These are phyloP conservation scores for Pararge aegeria DNA, from an alignment of 1,140 invertebrate species.

Conservation along the genomic window DNA sequence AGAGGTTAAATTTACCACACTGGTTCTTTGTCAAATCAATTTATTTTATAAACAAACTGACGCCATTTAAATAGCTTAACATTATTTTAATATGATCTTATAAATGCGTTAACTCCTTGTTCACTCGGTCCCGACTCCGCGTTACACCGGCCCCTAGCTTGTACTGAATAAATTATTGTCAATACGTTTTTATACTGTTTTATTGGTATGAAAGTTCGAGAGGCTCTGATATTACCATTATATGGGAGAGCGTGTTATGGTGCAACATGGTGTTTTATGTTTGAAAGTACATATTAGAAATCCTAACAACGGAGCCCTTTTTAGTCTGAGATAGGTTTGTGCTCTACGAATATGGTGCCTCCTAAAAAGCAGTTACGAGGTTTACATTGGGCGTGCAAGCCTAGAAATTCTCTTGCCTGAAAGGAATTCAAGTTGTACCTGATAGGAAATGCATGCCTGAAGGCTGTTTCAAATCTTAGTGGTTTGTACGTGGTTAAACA, in stretches of 20 bases:
- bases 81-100: constrained; percentile 24
- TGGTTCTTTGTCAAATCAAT: too few relatives aligned
- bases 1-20: too few relatives aligned
- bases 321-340: too few relatives aligned
- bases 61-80: not conserved
- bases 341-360: too few relatives aligned
- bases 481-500: too few relatives aligned
- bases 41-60: constrained; percentile 2
- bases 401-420: too few relatives aligned
- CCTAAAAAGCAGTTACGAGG: too few relatives aligned
- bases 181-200: constrained; percentile 73
- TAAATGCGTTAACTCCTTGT: constrained; percentile 35
- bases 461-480: too few relatives aligned
- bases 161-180: constrained; percentile 71
- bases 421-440: too few relatives aligned
- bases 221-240: constrained; percentile 58
- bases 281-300: constrained; percentile 28
- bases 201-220: constrained; percentile 65
- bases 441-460: too few relatives aligned
- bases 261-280: constrained; percentile 55
- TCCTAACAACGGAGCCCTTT: constrained; percentile 26
- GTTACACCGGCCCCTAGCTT: constrained; percentile 31
- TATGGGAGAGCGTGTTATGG: constrained; percentile 44
- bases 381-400: too few relatives aligned
- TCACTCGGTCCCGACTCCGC: constrained; percentile 27